Base-by-base conservation (phyloP, 2,888 invertebrate species). In the Scaeva pyrastri region DNA sequence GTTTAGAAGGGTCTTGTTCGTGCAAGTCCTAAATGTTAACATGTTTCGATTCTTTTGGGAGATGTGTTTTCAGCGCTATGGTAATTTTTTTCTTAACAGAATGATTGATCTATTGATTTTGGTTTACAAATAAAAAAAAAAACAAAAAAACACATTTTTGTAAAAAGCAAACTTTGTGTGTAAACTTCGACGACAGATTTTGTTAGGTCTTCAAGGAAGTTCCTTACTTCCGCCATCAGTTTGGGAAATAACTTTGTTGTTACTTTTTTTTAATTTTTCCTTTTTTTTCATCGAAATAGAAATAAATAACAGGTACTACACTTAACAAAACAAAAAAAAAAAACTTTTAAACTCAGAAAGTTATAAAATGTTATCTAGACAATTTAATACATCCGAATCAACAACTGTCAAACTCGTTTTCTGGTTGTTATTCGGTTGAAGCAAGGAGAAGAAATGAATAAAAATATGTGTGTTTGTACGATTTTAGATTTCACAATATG, bases 21-120 rank as follows among this genome's bases (percentile, higher is more conserved):
- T 43, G 62, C 43, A 43, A 62, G 62, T 43, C 19, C 62, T 26
- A 16, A 45, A 62, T 45, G 36, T 43, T 39, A 45, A 45, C 14
- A 19, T 48, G 31, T 66, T 66, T 48, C 48, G 2, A 66, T 48
- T 12, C 36, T 26, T 50, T 26, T 14, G 48, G 66, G 31, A 66
- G 16, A 21, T 19, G 6, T 26, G 10, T 62, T 41, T 62, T 14
- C 2, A 39, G 3, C 2, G 16, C 19, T 58, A 2, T 16, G n/a
- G 36, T 56, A 36, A 1, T n/a, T 56, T 19, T 11, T 23, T 14
- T 36, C 5, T n/a, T 7, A 31, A 23, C 23, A 1, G 2, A 26
- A 26, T 60, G 60, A 62, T 43, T 43, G 11, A 62, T 45, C 21
- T 21, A 23, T 60, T 23, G 21, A 41, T 41, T 43, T 60, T 14